Base-by-base conservation (phyloP, 2,888 invertebrate species). In the Stramonita haemastoma region DNA sequence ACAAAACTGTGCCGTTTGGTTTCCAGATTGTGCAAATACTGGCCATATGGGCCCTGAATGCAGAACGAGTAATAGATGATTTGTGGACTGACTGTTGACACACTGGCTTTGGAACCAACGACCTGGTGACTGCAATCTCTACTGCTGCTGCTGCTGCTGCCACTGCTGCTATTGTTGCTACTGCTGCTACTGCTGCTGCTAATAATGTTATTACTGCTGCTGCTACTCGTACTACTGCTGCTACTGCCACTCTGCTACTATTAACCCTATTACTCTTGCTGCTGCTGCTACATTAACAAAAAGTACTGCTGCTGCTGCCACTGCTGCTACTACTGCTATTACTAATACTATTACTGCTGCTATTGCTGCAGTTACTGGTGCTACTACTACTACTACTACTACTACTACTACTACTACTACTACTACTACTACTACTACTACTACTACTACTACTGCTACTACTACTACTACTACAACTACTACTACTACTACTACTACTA, bases 391-490 rank as follows among this genome's bases (percentile, higher is more conserved):
- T 46, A 46, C 46, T 46, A 46, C 46, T 46, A 46, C 46, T 46
- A 46, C 46, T 46, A 8, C 46, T 46, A 46, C 46, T 46, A 46
- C 46, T 46, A 46, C 46, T 46, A 46, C 6, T 46, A 46, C 46
- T 46, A 46, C 46, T 60, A 60, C 60, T 60, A 60, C 60, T 60
- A 60, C 60, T 60, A 60, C 60, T 60, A 13, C 66, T 66, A 13
- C 66, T 26, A 22, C 66, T 66, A 66, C 66, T 66, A 66, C 66
- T 66, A 73, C 77, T 73, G 8, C 77, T 73, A 73, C 77, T 73
- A 73, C 77, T 73, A 73, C 77, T 73, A 73, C 77, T 73, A 73
- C 77, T 73, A 73, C 77, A 5, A 73, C 77, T 73, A 73, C 77
- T 73, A 73, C 77, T 73, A 73, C 77, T 73, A 46, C 46, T 46